These are phyloP conservation scores for Psittacula derbiana DNA, from an alignment of 2,797 vertebrate species.

Conservation along the genomic window DNA sequence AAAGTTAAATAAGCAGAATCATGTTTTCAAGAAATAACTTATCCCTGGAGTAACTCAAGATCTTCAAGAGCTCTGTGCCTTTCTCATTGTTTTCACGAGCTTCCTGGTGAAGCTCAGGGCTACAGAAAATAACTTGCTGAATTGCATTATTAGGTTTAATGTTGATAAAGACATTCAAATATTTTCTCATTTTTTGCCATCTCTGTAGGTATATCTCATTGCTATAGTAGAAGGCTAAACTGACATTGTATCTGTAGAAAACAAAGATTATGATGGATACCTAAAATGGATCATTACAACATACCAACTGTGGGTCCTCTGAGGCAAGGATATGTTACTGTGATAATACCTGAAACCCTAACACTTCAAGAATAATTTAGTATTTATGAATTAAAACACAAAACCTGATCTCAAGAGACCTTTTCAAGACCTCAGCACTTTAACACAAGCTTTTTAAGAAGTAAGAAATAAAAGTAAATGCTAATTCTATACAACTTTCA, in stretches of 20 bases:
- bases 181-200: not conserved
- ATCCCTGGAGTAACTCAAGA: not conserved
- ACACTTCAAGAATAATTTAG: not conserved
- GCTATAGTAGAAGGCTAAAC: not conserved
- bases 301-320: not conserved
- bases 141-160: not conserved
- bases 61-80: not conserved
- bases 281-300: not conserved
- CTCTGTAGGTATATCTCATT: not conserved
- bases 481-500: not conserved
- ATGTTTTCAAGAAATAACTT: not conserved
- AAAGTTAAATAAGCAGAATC: not conserved
- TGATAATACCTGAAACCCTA: not conserved
- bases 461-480: not conserved
- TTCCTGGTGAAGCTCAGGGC: not conserved
- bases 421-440: not conserved
- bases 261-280: not conserved
- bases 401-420: not conserved
- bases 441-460: not conserved
- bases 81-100: not conserved
- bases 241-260: not conserved
- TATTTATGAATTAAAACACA: not conserved
- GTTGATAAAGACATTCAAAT: slow-evolving; percentile 7
- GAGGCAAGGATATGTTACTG: not conserved
- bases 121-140: not conserved